Percentiles rank a stretch among this genome's conserved stretches.
These are phyloP conservation scores for Didymodactylos carnosus DNA, from an alignment of 2,888 invertebrate genomes.

Conservation along the genomic window DNA sequence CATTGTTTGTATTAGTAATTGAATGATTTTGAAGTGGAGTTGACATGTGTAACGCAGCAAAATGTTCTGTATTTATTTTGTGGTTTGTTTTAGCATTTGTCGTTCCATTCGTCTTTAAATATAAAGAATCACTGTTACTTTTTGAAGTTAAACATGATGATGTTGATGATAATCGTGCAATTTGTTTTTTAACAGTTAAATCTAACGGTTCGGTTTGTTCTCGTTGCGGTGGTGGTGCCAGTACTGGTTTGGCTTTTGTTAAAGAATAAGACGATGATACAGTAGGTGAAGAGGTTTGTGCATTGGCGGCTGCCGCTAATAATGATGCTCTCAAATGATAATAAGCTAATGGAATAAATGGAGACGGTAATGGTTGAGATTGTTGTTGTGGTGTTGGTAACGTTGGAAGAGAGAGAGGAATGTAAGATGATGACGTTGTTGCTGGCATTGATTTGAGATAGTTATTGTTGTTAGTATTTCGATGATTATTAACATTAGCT, in stretches of 20 bases:
- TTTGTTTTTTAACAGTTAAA: conserved; percentile 57
- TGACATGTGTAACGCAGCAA: not conserved
- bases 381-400: not conserved
- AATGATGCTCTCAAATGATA: not conserved
- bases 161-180: too few species aligned
- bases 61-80: not conserved
- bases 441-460: not conserved
- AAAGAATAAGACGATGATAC: not conserved
- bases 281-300: not conserved
- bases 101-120: too few species aligned
- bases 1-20: too few species aligned
- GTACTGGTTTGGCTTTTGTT: too few species aligned
- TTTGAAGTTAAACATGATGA: too few species aligned
- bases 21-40: not conserved
- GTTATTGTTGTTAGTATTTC: not conserved
- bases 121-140: too few species aligned
- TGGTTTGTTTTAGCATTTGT: too few species aligned
- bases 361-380: not conserved
- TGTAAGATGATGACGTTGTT: too few species aligned
- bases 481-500: not conserved
- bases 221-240: not conserved
- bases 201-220: conserved; percentile 61
- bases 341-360: not conserved
- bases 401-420: too few species aligned
- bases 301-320: not conserved